Conservation (phyloP, 2,888 invertebrate genomes). For the Sesamia inferens region DNA sequence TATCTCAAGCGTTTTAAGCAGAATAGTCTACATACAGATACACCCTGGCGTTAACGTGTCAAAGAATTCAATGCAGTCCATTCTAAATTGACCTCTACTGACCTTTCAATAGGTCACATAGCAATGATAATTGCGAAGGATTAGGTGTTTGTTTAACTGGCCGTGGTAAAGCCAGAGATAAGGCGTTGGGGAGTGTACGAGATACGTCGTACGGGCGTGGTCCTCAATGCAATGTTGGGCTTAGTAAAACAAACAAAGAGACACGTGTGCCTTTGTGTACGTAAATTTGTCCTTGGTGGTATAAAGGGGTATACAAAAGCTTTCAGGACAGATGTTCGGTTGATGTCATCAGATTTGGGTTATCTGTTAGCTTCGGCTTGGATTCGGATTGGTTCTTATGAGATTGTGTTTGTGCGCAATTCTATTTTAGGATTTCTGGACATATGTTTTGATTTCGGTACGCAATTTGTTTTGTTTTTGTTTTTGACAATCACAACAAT, state of each 20-base stretch:
- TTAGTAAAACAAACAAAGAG: slow-evolving; percentile 76
- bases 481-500: background rate
- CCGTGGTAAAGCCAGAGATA: slow-evolving; percentile 65
- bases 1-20: slow-evolving; percentile 30
- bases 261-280: slow-evolving; percentile 64
- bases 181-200: slow-evolving; percentile 58
- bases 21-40: slow-evolving; percentile 41
- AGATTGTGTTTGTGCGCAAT: slow-evolving; percentile 27
- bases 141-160: slow-evolving; percentile 60
- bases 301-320: slow-evolving; percentile 57
- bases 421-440: slow-evolving; percentile 42
- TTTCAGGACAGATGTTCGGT: slow-evolving; percentile 56
- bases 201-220: slow-evolving; percentile 74
- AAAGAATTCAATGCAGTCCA: slow-evolving; percentile 45
- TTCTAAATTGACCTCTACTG: slow-evolving; percentile 54
- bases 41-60: slow-evolving; percentile 55
- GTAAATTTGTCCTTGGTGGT: slow-evolving; percentile 58
- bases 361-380: slow-evolving; percentile 40
- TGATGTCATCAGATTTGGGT: slow-evolving; percentile 54
- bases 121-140: slow-evolving; percentile 47
- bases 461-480: slow-evolving; percentile 15
- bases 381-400: slow-evolving; percentile 29
- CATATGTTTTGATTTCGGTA: slow-evolving; percentile 27
- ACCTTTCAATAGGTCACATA: slow-evolving; percentile 54
- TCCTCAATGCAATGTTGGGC: slow-evolving; percentile 74